phyloP scores from a whole-genome alignment of 2,888 invertebrate species.

The Ophonus ardosiacus region DNA sequence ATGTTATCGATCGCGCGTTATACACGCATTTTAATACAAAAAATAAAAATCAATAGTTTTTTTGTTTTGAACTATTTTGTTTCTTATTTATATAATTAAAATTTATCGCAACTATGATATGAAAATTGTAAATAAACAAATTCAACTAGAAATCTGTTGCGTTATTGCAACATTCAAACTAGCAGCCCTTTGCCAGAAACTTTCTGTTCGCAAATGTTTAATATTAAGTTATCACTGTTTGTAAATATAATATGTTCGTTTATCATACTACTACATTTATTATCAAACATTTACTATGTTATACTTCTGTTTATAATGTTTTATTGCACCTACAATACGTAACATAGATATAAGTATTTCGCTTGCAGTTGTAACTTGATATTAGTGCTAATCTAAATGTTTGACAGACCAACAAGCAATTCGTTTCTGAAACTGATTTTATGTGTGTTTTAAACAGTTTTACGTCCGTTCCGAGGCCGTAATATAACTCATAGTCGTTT shows the following conservation, averaged over 20 bases:
- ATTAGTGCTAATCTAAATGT: conserved; percentile 30
- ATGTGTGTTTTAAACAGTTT: conserved; percentile 37
- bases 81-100: conserved; percentile 38
- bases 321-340: conserved; percentile 14
- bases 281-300: conserved; percentile 30
- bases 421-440: conserved; percentile 31
- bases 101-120: conserved; percentile 19
- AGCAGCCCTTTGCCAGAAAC: neutral
- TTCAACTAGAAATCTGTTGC: conserved; percentile 14
- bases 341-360: conserved; percentile 21
- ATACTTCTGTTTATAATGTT: conserved; percentile 31
- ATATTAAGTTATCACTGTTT: conserved; percentile 3
- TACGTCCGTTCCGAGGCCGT: conserved; percentile 39
- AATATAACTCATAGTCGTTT: conserved; percentile 19
- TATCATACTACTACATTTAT: conserved; percentile 27
- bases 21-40: conserved; percentile 21
- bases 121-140: conserved; percentile 36
- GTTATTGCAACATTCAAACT: neutral
- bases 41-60: conserved; percentile 28
- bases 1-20: conserved; percentile 27
- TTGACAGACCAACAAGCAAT: conserved; percentile 13
- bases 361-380: neutral
- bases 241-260: conserved; percentile 9
- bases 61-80: conserved; percentile 33
- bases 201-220: neutral